phyloP scores from a whole-genome alignment of 1,140 invertebrate genomes.

The Lineus longissimus region DNA sequence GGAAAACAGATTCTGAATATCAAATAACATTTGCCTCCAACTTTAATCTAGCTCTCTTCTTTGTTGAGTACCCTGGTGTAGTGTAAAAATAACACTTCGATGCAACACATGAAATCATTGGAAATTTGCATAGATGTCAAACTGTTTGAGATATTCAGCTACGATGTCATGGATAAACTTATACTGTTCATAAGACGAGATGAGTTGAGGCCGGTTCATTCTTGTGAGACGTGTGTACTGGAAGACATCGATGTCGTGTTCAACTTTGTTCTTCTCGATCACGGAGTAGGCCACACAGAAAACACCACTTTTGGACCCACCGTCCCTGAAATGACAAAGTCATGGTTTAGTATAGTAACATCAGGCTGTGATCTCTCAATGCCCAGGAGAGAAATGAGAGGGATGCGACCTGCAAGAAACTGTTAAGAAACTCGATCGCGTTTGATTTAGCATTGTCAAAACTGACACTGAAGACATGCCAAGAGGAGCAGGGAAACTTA shows the following conservation, averaged over 20 bases:
- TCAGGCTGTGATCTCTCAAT: too few relatives aligned
- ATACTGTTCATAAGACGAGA: slow-evolving; percentile 29
- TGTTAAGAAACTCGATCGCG: too few relatives aligned
- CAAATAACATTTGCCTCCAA: too few relatives aligned
- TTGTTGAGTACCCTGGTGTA: too few relatives aligned
- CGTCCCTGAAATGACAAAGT: slow-evolving; percentile 50
- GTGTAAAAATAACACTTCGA: not conserved
- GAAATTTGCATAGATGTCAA: slow-evolving; percentile 25
- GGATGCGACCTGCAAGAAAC: too few relatives aligned
- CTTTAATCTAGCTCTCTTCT: too few relatives aligned
- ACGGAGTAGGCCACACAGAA: slow-evolving; percentile 51
- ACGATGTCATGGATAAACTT: slow-evolving; percentile 21
- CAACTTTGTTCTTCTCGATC: slow-evolving; percentile 53
- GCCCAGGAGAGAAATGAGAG: too few relatives aligned
- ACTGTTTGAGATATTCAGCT: slow-evolving; percentile 20
- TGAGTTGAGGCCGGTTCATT: slow-evolving; percentile 46
- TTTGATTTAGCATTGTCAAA: too few relatives aligned
- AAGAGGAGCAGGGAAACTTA: too few relatives aligned
- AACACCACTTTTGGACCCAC: slow-evolving; percentile 53
- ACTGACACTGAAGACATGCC: too few relatives aligned
- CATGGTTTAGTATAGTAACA: too few relatives aligned
- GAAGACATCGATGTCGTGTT: slow-evolving; percentile 56
- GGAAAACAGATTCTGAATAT: too few relatives aligned
- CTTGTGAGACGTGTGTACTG: slow-evolving; percentile 54
- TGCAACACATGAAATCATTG: slow-evolving; percentile 2